Base-by-base conservation (phyloP, 2,113 vertebrate species). In the Tetraodon nigroviridis region DNA sequence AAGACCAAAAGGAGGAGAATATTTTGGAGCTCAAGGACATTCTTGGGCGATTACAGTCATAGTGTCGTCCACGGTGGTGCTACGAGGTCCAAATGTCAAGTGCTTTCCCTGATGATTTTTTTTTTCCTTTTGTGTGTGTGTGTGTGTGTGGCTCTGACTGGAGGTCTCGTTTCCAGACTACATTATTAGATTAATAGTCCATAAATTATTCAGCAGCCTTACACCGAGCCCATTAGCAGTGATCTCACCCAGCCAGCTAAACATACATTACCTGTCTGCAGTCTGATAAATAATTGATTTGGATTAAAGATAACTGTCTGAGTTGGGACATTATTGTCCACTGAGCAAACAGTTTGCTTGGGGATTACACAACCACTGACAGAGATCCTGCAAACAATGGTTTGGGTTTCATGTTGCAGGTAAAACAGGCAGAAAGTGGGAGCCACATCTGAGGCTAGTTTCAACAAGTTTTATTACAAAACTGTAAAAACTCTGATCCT, bases 1-100 rank as follows among this genome's bases (percentile, higher is more conserved):
- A 27, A 73, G 48, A 3, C 40, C 32, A 61, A 78, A 76, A 67
- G 27, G 3, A 61, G 15, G 16, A 55, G 54, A 58, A 20, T 70
- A 3, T 16, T 27, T 58, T 49, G 7, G 71, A 51, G 46, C 37
- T 58, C 59, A 65, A 69, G 76, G n/a, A 22, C 15, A 46, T 16
- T 7, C 66, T 41, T 54, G 17, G 46, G 17, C 32, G 20, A 53
- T 55, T 7, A 13, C 44, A 17, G 44, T 6, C 15, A 6, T 37
- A 3, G 2, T 2, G 32, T 12, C 8, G 32, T 37, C 32, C 32
- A 3, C 73, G 81, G 78, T 86, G 82, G 79, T 87, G 85, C 84
- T 83, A 52, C 56, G 46, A 77, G 84, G 81, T 88, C 78, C 87
- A 89, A 89, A 87, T 88, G 85, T 89, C 72, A 87, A 81, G 82